Percentiles rank a stretch among this genome's conserved stretches.
These are phyloP conservation scores for Homarus gammarus DNA, from an alignment of 2,888 invertebrate species.

Conservation along the genomic window DNA sequence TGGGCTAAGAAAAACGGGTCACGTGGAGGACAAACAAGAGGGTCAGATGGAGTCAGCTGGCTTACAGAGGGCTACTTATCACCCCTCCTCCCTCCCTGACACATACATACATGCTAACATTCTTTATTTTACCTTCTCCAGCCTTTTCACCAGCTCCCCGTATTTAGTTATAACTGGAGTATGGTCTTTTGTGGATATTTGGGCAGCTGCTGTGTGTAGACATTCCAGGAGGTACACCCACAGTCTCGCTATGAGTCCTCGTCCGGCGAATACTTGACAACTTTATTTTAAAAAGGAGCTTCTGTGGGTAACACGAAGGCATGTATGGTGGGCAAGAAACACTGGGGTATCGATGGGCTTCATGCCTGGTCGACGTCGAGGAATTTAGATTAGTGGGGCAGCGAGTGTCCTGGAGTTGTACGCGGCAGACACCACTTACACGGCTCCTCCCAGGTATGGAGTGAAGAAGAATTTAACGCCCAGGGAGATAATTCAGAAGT, in stretches of 20 bases:
- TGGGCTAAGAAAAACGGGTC: slow-evolving; percentile 28
- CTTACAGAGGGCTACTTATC: slow-evolving; percentile 21
- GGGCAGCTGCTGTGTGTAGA: slow-evolving; percentile 21
- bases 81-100: background rate
- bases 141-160: slow-evolving; percentile 24
- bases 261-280: background rate
- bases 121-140: background rate
- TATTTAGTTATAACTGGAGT: slow-evolving; percentile 46
- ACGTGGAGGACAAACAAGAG: slow-evolving; percentile 29
- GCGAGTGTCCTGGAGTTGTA: background rate
- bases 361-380: background rate
- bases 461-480: background rate
- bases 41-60: slow-evolving; percentile 35
- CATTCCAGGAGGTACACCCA: background rate
- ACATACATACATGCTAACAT: background rate
- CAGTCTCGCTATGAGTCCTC: background rate
- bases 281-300: background rate
- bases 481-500: background rate
- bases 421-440: background rate
- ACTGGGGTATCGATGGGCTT: background rate
- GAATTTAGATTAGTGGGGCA: background rate
- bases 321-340: background rate
- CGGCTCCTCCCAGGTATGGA: background rate
- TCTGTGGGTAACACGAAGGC: background rate
- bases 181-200: slow-evolving; percentile 39